Evolutionary conservation across 2,113 vertebrate species (phyloP), one percentile per base, ranked within the genome.

Genomic region (Eptesicus fuscus): DNA sequence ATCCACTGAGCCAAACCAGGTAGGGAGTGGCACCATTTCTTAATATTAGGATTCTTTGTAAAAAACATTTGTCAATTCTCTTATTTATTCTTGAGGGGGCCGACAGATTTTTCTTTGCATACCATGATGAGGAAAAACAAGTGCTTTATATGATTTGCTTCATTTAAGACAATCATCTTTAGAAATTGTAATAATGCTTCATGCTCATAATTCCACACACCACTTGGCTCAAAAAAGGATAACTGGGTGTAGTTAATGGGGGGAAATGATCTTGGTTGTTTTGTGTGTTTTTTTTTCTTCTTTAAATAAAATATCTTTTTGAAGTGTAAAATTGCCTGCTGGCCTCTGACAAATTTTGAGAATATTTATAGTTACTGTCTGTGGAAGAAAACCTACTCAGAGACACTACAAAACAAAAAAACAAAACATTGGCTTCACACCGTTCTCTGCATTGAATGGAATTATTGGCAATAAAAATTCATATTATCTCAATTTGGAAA

Each of bases 261-360:
- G 91, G 93, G 40, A 63, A 95, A 96, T 96, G 17, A 65, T n/a
- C 14, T 67, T n/a, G 32, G 14, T 85, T 93, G 23, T 40, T 12
- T 37, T 6, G 5, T 56, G 83, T 93, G 23, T 40, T 12, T 37
- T 6, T 1, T 56, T 30, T 37, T 47, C 73, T 71, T 94, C 96
- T 96, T 71, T 96, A 96, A 93, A 82, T 97, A 92, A 83, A 97
- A 98, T 79, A 88, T 96, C 44, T 56, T 95, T 97, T 96, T 97
- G 90, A 97, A 87, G 83, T 94, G n/a, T 95, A 86, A 97, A 97
- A 97, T 97, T 98, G 94, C 96, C 95, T 93, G 84, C 67, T 97
- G 93, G 89, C 73, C 73, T 47, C 59, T 95, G 69, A 84, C 90
- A 88, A 65, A 95, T 83, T 98, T 92, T 96, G 96, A 93, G 59